Evolutionary conservation across 2,888 invertebrate genomes (phyloP).

Genomic region (Agrotis ipsilon): DNA sequence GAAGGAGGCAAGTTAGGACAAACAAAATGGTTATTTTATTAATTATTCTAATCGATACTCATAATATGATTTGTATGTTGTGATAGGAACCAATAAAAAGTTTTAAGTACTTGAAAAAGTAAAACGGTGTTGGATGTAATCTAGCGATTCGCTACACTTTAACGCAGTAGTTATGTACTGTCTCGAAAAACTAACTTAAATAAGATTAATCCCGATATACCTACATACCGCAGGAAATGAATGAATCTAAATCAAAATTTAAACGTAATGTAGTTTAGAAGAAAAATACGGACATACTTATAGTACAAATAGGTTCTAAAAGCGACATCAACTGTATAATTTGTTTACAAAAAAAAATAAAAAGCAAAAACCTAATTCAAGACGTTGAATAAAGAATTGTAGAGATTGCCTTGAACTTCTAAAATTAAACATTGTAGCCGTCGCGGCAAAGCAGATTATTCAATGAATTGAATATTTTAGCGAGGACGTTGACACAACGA

Average conservation of each 20-base stretch:
- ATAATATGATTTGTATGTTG: neutral
- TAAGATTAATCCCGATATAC: neutral
- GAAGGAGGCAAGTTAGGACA: neutral
- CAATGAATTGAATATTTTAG: constrained; percentile 35
- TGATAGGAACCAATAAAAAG: neutral
- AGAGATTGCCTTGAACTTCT: constrained; percentile 30
- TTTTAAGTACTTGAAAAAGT: neutral
- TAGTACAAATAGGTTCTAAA: neutral
- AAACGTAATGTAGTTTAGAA: neutral
- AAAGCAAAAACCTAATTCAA: neutral
- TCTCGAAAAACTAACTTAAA: neutral
- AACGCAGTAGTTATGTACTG: neutral
- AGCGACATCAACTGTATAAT: neutral
- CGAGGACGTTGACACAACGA: constrained; percentile 41
- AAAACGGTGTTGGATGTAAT: neutral
- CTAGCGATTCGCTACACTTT: neutral
- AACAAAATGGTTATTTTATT: constrained; percentile 5
- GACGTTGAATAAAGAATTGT: constrained; percentile 7
- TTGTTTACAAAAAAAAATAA: neutral
- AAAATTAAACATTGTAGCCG: neutral
- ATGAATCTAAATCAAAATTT: neutral
- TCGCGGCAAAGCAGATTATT: constrained; percentile 27
- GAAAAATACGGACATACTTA: neutral
- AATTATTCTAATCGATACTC: constrained; percentile 10
- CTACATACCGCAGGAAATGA: too few relatives aligned